phyloP scores from a whole-genome alignment of 2,888 invertebrate species.

The Platynereis dumerilii region DNA sequence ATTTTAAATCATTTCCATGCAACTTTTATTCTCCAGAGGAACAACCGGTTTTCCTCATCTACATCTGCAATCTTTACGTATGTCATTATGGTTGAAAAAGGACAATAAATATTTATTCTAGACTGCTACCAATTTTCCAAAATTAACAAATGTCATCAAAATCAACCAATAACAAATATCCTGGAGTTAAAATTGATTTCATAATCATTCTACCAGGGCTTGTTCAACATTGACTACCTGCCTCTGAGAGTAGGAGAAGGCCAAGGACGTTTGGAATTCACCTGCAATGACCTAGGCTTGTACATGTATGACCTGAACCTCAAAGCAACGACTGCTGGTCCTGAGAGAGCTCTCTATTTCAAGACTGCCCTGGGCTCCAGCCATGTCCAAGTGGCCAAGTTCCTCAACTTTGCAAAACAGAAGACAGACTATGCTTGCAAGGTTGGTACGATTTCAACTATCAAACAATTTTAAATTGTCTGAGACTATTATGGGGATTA shows the following conservation, averaged over 20 bases:
- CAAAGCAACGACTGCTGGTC: constrained; percentile 57
- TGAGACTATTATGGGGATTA: no score
- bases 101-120: no score
- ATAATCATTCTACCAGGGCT: no score
- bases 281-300: constrained; percentile 58
- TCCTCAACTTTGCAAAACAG: constrained; percentile 63
- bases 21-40: constrained; percentile 1
- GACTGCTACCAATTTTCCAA: no score
- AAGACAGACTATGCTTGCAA: constrained; percentile 64
- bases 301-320: constrained; percentile 61
- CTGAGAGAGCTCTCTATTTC: constrained; percentile 61
- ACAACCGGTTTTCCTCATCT: no score
- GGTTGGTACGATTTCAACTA: constrained; percentile 40
- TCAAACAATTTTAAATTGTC: no score
- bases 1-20: neutral
- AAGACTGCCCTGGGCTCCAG: constrained; percentile 56
- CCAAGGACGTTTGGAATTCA: constrained; percentile 58
- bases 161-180: no score
- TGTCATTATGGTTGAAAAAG: no score
- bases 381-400: constrained; percentile 56
- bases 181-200: no score
- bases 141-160: no score
- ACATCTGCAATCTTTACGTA: no score
- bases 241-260: constrained; percentile 60
- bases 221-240: constrained; percentile 61